Evolutionary conservation across 2,797 vertebrate genomes (phyloP), one percentile per base, ranked within the genome.

Genomic region (Hipposideros larvatus): DNA sequence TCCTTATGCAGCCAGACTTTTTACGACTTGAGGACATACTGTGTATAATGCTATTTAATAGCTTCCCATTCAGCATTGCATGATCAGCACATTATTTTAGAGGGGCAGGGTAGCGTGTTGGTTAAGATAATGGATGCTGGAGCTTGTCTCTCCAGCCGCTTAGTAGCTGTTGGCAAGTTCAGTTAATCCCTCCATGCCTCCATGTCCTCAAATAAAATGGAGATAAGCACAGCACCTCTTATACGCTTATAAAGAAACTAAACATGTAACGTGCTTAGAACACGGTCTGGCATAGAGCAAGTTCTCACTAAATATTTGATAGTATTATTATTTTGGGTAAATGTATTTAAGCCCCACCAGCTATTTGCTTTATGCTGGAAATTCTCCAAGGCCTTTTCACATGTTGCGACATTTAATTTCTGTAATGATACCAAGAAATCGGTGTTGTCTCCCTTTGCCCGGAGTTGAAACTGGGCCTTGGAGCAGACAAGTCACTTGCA

Each of bases 11-110:
- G 51, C 46, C 55, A 48, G 66, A 21, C 37, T n/a, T 86, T 37
- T 16, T 1, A 21, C n/a, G 11, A 22, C 6, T 6, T 0, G 57
- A 19, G 46, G 11, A 22, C 79, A 0, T 8, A 5, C 18, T 5
- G 43, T 5, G 18, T 2, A 0, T 1, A 0, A 6, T 4, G 51
- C 5, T 4, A 5, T 31, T 5, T 3, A 22, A 18, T 0, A 2
- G 41, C 26, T 37, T 37, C 59, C 31, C 31, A 0, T 9, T 9
- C 2, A 1, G 0, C 1, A 3, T 1, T 13, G 18, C 0, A 0
- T 13, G 0, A 11, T 8, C 24, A 0, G 4, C 4, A 0, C 4
- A 1, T 6, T 3, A 1, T 59, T 37, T n/a, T 5, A 4, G 1
- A 22, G 66, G 41, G 26, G 48, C 37, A 3, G 78, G 48, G 31